Base-by-base conservation (phyloP, 2,113 vertebrate species). In the Taurulus bubalis region DNA sequence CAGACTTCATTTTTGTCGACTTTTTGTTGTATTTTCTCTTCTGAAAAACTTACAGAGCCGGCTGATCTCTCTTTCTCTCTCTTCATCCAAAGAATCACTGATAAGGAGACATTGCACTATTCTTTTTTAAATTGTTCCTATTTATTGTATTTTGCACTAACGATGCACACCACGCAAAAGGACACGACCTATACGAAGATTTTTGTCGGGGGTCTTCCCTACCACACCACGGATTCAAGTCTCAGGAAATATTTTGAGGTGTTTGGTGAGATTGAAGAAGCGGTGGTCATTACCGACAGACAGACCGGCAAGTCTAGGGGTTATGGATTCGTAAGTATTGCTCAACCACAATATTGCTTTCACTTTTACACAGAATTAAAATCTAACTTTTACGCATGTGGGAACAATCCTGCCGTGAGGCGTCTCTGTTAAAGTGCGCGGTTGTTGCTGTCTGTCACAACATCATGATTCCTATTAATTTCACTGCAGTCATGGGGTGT, bases 121-220 rank as follows among this genome's bases (percentile, higher is more conserved):
- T 81, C 40, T 76, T 75, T 49, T 73, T 74, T 69, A 86, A 65
- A 49, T 64, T 82, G 83, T 87, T 87, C 42, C 42, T 89, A 85
- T 86, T 83, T 78, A 85, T 92, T 91, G 67, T 86, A 64, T 85
- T 92, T 94, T 95, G 92, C 93, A 94, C 94, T 93, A 90, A 93
- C 97, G 94, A 99, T 99, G 97, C 97, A 98, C 97, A 98, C 96
- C 91, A 99, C 97, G 84, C 98, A 99, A 95, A 99, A 98, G 95
- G 98, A 99, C 94, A 99, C 98, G 87, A 99, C 98, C 73, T 99
- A 98, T 92, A 99, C 98, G 86, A 99, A 99, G 95, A 99, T 99
- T 91, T 99, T 99, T 94, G 97, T 99, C 89, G 98, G 98, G 88
- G 98, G 98, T 74, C 94, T 99, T 72, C 98, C 97, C 84, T 99